These are phyloP conservation scores for Sebastes flavidus DNA, from an alignment of 2,797 vertebrate species.

Conservation along the genomic window DNA sequence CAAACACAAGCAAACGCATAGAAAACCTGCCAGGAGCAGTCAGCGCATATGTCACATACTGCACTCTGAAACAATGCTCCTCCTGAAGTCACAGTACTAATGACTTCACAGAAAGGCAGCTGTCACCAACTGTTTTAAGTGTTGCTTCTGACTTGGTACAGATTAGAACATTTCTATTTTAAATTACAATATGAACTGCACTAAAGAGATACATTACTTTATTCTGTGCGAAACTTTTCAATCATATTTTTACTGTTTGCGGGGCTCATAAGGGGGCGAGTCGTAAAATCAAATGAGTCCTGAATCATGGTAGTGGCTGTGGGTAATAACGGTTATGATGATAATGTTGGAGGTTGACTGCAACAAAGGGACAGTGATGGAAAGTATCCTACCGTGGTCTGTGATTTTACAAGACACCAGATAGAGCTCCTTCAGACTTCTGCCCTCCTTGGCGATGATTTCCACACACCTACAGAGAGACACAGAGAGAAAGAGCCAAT, in stretches of 20 bases:
- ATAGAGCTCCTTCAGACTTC: constrained; percentile 95
- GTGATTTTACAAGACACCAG: constrained; percentile 99
- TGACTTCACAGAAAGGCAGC: not conserved
- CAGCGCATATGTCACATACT: not conserved
- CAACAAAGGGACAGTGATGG: constrained; percentile 67
- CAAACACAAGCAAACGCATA: constrained; percentile 24
- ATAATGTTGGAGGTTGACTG: constrained; percentile 60
- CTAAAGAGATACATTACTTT: constrained; percentile 36
- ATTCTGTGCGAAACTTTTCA: constrained; percentile 69
- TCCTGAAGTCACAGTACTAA: not conserved
- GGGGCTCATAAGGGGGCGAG: constrained; percentile 50
- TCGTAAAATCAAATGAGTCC: constrained; percentile 67
- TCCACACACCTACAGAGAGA: constrained; percentile 93
- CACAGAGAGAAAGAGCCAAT: constrained; percentile 52
- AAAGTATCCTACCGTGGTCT: constrained; percentile 89
- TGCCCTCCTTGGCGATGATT: constrained; percentile 97
- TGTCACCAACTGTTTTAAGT: not conserved
- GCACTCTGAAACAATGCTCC: not conserved
- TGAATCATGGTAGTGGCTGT: constrained; percentile 51
- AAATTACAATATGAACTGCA: constrained; percentile 2
- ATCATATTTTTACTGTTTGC: constrained; percentile 74
- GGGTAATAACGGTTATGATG: constrained; percentile 64
- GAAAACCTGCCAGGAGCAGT: constrained; percentile 15
- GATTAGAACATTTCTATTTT: not conserved
- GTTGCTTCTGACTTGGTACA: not conserved